Base-by-base conservation (phyloP, 2,888 invertebrate genomes). In the Cephonodes hylas region DNA sequence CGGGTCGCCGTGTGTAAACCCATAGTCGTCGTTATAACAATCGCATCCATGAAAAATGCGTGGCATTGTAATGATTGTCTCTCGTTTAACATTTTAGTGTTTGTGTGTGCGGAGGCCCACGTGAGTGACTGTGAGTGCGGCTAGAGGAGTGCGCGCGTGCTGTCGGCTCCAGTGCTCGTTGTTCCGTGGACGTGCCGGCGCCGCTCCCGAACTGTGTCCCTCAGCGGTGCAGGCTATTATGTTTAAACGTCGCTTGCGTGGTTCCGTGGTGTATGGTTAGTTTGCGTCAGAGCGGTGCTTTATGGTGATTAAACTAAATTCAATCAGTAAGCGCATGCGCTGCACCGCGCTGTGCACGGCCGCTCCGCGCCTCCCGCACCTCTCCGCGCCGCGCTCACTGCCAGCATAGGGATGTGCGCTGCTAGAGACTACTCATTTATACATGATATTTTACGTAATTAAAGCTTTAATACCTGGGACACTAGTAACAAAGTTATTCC, bases 221-320 rank as follows among this genome's bases (percentile, higher is more conserved):
- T 46, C 25, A 58, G 23, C n/a, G 34, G 58, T 58, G 38, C 60
- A 18, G n/a, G 70, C 72, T 72, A 74, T 53, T 53, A 53, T 10
- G 53, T 31, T 53, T 8, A 53, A 53, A 31, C 53, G 18, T 31
- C 10, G 48, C 53, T 38, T 20, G 18, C 31, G 53, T 15, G 3
- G 73, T 69, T 75, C 72, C 74, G 71, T 72, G 68, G 68, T 60
- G 64, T 71, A 66, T 69, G 73, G 71, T 74, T 69, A 68, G 65
- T 60, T 65, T 53, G 69, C 63, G 64, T 65, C 67, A 65, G 66
- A 63, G 71, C 66, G 74, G 85, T 87, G 84, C 84, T 86, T 88
- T 88, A 88, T 87, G 85, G 83, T 86, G 83, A 88, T 88, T 87
- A 86, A 87, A 86, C 81, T 84, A 83, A 85, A 88, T 84, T 83